A percentile compares a stretch with the other conserved stretches of the same genome.
phyloP scores from a whole-genome alignment of 2,888 invertebrate genomes.

The Drosophila suboccidentalis region DNA sequence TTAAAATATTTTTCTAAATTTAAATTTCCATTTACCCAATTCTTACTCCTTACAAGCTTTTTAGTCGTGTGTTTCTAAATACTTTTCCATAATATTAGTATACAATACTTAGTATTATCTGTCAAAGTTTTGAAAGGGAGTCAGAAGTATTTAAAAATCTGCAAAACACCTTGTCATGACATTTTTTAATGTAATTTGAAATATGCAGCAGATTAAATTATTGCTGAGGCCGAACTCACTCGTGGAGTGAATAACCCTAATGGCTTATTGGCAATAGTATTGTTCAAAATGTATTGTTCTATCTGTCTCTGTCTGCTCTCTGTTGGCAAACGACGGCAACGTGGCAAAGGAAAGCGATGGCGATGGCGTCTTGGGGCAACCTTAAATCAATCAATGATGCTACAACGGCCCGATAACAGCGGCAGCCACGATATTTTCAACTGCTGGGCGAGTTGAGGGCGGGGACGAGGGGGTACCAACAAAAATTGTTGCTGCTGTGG shows the following conservation, averaged over 20 bases:
- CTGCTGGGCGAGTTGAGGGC: constrained; percentile 9
- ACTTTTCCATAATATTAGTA: no score
- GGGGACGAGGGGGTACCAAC: background rate
- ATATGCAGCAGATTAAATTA: constrained; percentile 1
- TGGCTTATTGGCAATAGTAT: constrained; percentile 36
- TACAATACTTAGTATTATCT: no score
- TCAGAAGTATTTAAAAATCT: background rate
- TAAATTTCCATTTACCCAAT: no score
- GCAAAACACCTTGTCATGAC: no score
- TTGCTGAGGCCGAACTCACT: background rate
- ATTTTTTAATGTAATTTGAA: background rate
- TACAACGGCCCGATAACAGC: constrained; percentile 65
- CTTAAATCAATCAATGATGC: constrained; percentile 81
- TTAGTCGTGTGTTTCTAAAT: no score
- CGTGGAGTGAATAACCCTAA: constrained; percentile 43
- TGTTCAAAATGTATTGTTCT: constrained; percentile 22
- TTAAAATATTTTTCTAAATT: no score
- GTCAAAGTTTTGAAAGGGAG: background rate
- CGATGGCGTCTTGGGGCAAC: constrained; percentile 71
- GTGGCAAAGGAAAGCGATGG: constrained; percentile 14
- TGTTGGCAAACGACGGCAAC: constrained; percentile 65
- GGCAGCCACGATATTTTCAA: constrained; percentile 38
- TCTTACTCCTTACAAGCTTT: no score
- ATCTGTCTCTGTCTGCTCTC: constrained; percentile 31
- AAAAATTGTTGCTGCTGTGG: constrained; percentile 46